Evolutionary conservation across 2,113 vertebrate genomes (phyloP), one percentile per base, ranked within the genome.

Genomic region (Verasper variegatus): DNA sequence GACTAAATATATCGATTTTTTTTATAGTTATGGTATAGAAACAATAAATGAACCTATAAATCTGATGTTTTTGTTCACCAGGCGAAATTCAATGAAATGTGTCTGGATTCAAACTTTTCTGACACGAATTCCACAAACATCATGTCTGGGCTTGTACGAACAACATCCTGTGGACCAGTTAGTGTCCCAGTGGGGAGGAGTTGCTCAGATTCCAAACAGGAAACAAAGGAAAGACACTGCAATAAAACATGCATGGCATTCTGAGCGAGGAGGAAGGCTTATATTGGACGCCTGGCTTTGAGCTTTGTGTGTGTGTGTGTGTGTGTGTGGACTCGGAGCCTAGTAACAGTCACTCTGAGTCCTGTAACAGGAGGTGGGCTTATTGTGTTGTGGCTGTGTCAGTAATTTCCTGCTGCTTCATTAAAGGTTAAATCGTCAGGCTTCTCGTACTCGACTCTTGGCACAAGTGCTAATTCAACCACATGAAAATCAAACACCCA

Each of bases 191-290:
- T 57, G 37, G 73, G 70, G 21, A 74, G 13, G 55, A 62, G 92
- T 92, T 90, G 88, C 92, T 80, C 11, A 57, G 93, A 86, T 76
- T 93, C 91, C 9, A 5, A 75, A 71, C 61, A 83, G 63, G 77
- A 86, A 88, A 88, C 84, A 90, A 89, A 89, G 68, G 69, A 77
- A 86, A 85, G 85, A 31, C 66, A 90, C 83, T 74, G 76, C 81
- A 81, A 87, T 93, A 74, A 93, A 94, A 91, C 90, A 92, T 93
- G 87, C 79, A 91, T 90, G 86, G 81, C 65, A 51, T 20, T 77
- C 71, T 51, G 79, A 60, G 61, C 13, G 42, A 80, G 71, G 68
- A 83, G 79, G 57, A 80, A 86, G 76, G 69, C 9, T 79, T 74
- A 68, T 27, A 23, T 85, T 69, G 75, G 86, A 85, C 45, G 66